A percentile compares a stretch with the other conserved stretches of the same genome.
Evolutionary conservation across 2,113 vertebrate genomes (phyloP).

Genomic region (Gymnorhina tibicen): DNA sequence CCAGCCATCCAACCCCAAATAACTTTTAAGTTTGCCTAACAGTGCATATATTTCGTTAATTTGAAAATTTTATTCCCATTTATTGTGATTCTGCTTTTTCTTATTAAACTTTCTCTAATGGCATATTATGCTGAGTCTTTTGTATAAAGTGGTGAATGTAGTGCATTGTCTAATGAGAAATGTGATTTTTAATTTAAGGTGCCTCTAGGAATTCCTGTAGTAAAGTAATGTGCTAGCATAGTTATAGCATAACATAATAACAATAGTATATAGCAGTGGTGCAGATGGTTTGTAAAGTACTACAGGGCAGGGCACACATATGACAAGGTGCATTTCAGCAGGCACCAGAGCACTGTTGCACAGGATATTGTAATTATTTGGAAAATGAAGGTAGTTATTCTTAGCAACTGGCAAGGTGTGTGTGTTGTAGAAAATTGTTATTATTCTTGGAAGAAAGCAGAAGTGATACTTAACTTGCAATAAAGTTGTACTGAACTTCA

Average conservation of each 20-base stretch:
- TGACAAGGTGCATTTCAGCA: neutral
- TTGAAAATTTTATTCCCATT: neutral
- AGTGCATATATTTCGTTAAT: neutral
- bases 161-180: neutral
- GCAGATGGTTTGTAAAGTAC: neutral
- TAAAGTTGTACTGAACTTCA: neutral
- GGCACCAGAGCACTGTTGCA: neutral
- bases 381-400: neutral
- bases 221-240: neutral
- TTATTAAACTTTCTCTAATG: neutral
- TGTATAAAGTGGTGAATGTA: neutral
- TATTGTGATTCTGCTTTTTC: neutral
- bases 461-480: slow-evolving; percentile 27
- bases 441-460: slow-evolving; percentile 18
- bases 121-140: neutral
- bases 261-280: neutral
- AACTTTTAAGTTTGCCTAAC: neutral
- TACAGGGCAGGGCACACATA: neutral
- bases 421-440: neutral
- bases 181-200: neutral
- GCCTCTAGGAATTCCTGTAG: neutral
- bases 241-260: neutral
- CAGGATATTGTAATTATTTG: neutral
- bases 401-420: neutral
- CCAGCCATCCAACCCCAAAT: neutral